Conservation (phyloP, 1,140 invertebrate species). For the Parasteatoda tepidariorum region DNA sequence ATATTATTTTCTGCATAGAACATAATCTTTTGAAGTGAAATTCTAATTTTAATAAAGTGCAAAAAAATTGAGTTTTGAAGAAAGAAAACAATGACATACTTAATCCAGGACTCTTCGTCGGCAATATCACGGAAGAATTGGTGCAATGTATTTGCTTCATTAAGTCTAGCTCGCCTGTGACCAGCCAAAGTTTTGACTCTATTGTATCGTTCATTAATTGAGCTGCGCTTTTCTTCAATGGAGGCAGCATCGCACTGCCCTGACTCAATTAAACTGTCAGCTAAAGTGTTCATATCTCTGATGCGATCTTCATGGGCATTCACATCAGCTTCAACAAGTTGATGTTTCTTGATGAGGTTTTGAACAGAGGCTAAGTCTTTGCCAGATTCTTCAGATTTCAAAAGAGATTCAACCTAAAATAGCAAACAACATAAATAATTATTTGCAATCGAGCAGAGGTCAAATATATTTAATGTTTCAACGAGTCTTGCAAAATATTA, state of each 20-base stretch:
- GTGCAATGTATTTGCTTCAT: constrained; percentile 96
- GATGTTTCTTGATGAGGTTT: constrained; percentile 99
- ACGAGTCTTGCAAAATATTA: no score
- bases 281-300: constrained; percentile 93
- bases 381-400: constrained; percentile 96
- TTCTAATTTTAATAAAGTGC: no score
- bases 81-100: constrained; percentile 74
- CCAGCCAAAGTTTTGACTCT: constrained; percentile 92
- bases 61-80: no score
- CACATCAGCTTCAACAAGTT: constrained; percentile 97
- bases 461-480: neutral
- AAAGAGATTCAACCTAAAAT: constrained; percentile 81
- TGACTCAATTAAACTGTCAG: constrained; percentile 92
- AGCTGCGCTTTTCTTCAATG: constrained; percentile 91
- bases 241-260: constrained; percentile 94
- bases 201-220: constrained; percentile 95
- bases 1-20: no score
- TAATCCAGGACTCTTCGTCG: constrained; percentile 99
- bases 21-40: no score
- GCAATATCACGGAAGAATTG: constrained; percentile 99
- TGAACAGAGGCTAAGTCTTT: constrained; percentile 99
- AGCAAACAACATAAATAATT: no score
- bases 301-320: constrained; percentile 95
- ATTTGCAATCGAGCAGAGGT: neutral
- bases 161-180: constrained; percentile 87